phyloP scores from a whole-genome alignment of 2,797 vertebrate species.

The Botia kubotai region DNA sequence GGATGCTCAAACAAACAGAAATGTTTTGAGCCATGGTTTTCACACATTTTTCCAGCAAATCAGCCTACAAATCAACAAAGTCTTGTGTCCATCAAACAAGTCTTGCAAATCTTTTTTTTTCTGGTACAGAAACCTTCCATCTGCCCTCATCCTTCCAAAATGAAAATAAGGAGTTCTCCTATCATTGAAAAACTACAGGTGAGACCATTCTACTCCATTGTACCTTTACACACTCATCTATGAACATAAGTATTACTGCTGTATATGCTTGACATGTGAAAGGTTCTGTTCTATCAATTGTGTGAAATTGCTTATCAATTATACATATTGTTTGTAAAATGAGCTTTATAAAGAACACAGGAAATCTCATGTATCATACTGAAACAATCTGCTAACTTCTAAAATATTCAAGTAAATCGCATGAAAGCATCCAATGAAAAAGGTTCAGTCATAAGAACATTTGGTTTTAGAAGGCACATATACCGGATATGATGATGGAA shows the following conservation, averaged over 20 bases:
- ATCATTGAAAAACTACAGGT: conserved; percentile 81
- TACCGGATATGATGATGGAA: too few species aligned
- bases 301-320: not conserved
- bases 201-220: not conserved
- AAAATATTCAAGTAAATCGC: not conserved
- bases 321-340: not conserved
- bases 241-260: too few species aligned
- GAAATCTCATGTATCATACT: not conserved
- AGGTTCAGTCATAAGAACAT: too few species aligned
- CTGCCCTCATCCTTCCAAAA: conserved; percentile 67
- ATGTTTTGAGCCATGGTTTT: too few species aligned
- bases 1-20: too few species aligned
- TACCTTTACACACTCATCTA: not conserved
- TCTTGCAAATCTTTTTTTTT: conserved; percentile 10
- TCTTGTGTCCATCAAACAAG: too few species aligned
- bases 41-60: too few species aligned
- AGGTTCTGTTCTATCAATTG: not conserved
- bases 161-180: conserved; percentile 72
- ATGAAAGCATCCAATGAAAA: not conserved
- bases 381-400: not conserved
- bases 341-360: conserved; percentile 26
- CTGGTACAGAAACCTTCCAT: conserved; percentile 64
- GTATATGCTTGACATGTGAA: not conserved
- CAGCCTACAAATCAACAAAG: too few species aligned
- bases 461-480: too few species aligned